Evolutionary conservation across 2,113 vertebrate species (phyloP).

Genomic region (Proterorhinus semilunaris): DNA sequence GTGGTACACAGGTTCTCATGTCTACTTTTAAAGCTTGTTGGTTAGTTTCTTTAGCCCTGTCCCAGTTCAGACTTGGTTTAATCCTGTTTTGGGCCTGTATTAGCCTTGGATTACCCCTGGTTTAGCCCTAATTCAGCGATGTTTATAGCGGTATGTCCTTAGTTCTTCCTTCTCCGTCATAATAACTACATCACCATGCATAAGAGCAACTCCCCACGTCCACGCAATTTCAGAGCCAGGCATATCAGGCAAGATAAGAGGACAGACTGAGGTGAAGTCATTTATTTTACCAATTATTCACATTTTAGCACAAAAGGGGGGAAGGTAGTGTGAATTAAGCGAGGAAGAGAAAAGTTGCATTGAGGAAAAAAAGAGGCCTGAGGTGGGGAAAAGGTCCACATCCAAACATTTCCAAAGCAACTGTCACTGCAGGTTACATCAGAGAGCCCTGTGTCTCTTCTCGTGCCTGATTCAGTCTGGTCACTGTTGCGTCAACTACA

Average conservation of each 20-base stretch:
- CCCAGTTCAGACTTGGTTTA: no score
- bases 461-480: no score
- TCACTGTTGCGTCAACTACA: no score
- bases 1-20: background rate
- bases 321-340: conserved; percentile 8
- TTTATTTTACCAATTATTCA: conserved; percentile 56
- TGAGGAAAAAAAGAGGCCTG: conserved; percentile 7
- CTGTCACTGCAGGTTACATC: conserved; percentile 53
- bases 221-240: conserved; percentile 24
- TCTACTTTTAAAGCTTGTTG: background rate
- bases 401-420: conserved; percentile 61
- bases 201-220: conserved; percentile 32
- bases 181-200: conserved; percentile 61
- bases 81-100: no score
- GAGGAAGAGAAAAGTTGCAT: conserved; percentile 3
- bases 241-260: conserved; percentile 35
- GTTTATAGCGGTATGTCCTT: background rate
- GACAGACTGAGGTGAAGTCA: conserved; percentile 63
- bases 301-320: conserved; percentile 14
- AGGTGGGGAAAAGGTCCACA: conserved; percentile 28
- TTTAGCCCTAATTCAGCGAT: background rate
- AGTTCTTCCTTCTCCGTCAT: conserved; percentile 26
- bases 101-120: background rate
- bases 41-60: background rate
- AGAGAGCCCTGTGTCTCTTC: conserved; percentile 48